Base-by-base conservation (phyloP, 1,140 invertebrate genomes). In the Pachypeltis micranthus region DNA sequence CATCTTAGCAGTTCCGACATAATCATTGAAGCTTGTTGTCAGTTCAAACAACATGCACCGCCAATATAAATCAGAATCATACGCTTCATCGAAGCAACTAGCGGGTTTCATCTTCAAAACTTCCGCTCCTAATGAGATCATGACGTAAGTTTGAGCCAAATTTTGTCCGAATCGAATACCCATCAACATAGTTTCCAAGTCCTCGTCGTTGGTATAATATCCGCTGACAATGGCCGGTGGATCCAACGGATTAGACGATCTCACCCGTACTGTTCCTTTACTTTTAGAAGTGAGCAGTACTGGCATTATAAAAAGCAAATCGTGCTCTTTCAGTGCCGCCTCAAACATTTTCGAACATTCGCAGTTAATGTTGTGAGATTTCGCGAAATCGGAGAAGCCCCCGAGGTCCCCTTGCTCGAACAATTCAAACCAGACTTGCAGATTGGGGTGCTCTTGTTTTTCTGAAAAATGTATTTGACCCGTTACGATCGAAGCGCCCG, bases 201-300 rank as follows among this genome's bases (percentile, higher is more conserved):
- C 70, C 1, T 67, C 54, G 2, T 27, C 25, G 7, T 67, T 26
- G 2, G 31, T 63, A 3, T 83, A 69, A 65, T 82, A 82, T 59
- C 77, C 79, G 2, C 83, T 79, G 66, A 81, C 74, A 57, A 86
- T 78, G 16, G 77, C 71, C 1, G 85, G 85, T 58, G 77, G 74
- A 39, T 78, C 74, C 31, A 71, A 74, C 2, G 83, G 83, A 71
- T 85, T 75, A 2, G 69, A 67, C 0, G 69, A 73, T 29, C 71
- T 68, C 1, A 83, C 69, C 16, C 69, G 70, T 7, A 83, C 68
- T 27, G 69, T 74, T 10, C 81, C 81, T 23, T 67, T 67, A 27
- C 76, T 78, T 62, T 74, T 71, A 1, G 75, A 77, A 24, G 80
- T 69, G 65, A 82, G 55, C 44, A 78, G 63, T 12, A 60, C 34